phyloP scores from a whole-genome alignment of 2,797 vertebrate species.

The Hafferia zeledoni region DNA sequence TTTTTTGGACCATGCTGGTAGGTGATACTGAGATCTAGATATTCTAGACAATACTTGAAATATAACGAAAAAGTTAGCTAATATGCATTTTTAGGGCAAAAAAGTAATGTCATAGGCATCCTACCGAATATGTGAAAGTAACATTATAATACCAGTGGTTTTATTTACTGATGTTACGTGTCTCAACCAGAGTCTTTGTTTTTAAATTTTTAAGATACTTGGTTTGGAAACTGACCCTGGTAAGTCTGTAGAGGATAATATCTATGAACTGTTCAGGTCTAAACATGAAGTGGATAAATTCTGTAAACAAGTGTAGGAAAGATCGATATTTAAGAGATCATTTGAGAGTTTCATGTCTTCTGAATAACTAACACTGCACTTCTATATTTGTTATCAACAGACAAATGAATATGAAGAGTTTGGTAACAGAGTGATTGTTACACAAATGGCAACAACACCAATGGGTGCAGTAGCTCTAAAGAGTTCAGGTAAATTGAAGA shows the following conservation, averaged over 20 bases:
- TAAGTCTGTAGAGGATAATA: not conserved
- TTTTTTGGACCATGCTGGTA: not conserved
- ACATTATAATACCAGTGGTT: fast-evolving
- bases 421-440: slow-evolving; percentile 88
- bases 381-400: slow-evolving; percentile 69
- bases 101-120: not conserved
- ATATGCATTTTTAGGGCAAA: not conserved
- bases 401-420: slow-evolving; percentile 89
- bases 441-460: slow-evolving; percentile 89
- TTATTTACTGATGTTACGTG: not conserved
- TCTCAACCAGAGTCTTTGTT: not conserved
- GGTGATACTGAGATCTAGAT: not conserved
- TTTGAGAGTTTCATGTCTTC: not conserved
- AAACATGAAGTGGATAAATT: not conserved
- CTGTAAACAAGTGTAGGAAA: not conserved
- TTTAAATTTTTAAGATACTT: not conserved
- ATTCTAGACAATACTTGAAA: not conserved
- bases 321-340: not conserved
- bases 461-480: slow-evolving; percentile 84
- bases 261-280: not conserved
- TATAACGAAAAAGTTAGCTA: not conserved
- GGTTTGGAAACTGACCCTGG: not conserved
- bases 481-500: slow-evolving; percentile 83
- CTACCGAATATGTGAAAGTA: not conserved
- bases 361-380: not conserved